Base-by-base conservation (phyloP, 2,797 vertebrate genomes). In the Melanotaenia trifasciata region DNA sequence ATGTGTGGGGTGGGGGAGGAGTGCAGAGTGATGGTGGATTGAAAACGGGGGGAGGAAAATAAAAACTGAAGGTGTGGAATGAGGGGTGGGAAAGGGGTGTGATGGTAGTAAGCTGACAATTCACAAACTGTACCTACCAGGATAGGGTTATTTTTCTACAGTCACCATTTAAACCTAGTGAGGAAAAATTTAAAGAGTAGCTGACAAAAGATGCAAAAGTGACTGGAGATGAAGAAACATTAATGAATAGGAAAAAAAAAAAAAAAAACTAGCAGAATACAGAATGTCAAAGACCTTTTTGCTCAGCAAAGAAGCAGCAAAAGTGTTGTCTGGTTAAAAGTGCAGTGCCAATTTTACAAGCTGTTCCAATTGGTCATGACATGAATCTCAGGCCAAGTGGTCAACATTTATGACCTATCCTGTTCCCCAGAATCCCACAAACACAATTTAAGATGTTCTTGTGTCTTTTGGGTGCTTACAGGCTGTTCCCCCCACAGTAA, bases 141-240 rank as follows among this genome's bases (percentile, higher is more conserved):
- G 89, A 92, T 43, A 93, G 93, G 92, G 93, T 93, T 94, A 94
- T 94, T 94, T 94, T 93, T 95, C 93, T 95, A 95, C 89, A 92
- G 95, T 94, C 95, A 95, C 87, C 94, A 94, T 87, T 95, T 95
- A 96, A 91, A 96, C 95, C 94, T 96, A 95, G 93, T 95, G 91
- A 95, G 93, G 94, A 96, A 91, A 96, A 90, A 94, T 94, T 91
- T 94, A 92, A 91, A 95, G 81, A 95, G 91, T 80, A 91, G 92
- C 94, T 95, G 92, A 94, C 94, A 94, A 91, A 91, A 81, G 84
- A 89, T 93, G 93, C 89, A 89, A 85, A 89, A 90, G 92, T 93
- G 92, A 91, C 88, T 58, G 74, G 67, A 92, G 88, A 90, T 92
- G 89, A 92, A 88, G 77, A 88, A 90, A 92, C 88, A 93, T 89